These are phyloP conservation scores for Strigamia crassipes DNA, from an alignment of 2,888 invertebrate genomes.

Conservation along the genomic window DNA sequence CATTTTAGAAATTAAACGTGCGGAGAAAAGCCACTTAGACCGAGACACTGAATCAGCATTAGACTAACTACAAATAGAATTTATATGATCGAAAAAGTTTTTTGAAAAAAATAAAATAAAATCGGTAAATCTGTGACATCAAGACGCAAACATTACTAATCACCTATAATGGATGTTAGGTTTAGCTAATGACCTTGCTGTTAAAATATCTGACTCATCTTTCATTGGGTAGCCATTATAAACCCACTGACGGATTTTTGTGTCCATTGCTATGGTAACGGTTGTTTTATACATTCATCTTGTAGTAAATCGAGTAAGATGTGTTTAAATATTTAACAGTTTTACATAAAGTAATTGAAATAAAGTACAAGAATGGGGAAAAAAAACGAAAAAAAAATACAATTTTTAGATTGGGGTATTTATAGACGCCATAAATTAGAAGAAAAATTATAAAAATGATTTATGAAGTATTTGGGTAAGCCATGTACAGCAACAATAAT, in stretches of 20 bases:
- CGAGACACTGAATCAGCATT: conserved; percentile 5
- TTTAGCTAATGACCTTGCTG: neutral
- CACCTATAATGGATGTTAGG: neutral
- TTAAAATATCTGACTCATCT: neutral
- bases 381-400: neutral
- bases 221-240: neutral
- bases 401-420: neutral
- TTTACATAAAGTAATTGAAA: neutral
- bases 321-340: neutral
- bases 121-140: neutral
- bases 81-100: too few relatives aligned
- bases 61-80: neutral
- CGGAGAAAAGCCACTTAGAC: neutral
- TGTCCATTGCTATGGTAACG: conserved; percentile 5
- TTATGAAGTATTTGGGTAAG: too few relatives aligned
- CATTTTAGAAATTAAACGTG: conserved; percentile 2
- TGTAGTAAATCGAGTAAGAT: neutral
- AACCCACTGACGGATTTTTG: neutral
- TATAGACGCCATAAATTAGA: neutral
- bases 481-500: too few relatives aligned
- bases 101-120: too few relatives aligned
- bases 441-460: neutral
- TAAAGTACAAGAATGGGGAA: neutral
- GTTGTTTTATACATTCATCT: neutral
- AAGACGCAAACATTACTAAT: neutral